Evolutionary conservation across 2,888 invertebrate species (phyloP).

Genomic region (Tortrix viridana): DNA sequence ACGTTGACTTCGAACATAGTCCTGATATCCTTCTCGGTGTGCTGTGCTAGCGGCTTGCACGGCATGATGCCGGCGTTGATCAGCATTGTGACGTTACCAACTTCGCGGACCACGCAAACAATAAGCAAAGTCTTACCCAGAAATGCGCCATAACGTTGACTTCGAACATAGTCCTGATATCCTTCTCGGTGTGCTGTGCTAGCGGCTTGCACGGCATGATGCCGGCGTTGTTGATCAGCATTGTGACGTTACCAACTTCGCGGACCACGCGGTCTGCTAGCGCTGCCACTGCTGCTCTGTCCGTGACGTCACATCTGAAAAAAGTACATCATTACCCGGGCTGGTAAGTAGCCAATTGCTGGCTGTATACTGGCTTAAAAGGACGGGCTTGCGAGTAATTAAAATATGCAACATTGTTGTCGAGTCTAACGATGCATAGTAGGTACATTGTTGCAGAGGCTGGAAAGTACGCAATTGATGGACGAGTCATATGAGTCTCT

Average conservation of each 20-base stretch:
- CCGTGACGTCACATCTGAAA: conserved; percentile 90
- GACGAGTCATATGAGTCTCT: too few relatives aligned
- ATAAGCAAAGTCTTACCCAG: conserved; percentile 85
- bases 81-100: conserved; percentile 90
- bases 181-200: conserved; percentile 85
- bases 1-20: conserved; percentile 90
- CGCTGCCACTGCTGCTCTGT: conserved; percentile 86
- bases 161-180: conserved; percentile 88
- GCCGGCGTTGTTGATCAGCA: conserved; percentile 93
- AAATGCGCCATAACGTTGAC: conserved; percentile 92
- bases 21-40: conserved; percentile 87
- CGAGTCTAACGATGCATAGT: too few relatives aligned
- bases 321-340: too few relatives aligned
- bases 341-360: too few relatives aligned
- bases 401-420: too few relatives aligned
- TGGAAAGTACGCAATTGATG: too few relatives aligned
- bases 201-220: conserved; percentile 92
- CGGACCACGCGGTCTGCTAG: conserved; percentile 85
- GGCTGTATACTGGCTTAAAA: too few relatives aligned
- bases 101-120: conserved; percentile 43
- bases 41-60: conserved; percentile 86
- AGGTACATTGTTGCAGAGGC: too few relatives aligned
- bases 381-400: too few relatives aligned
- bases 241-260: conserved; percentile 90
- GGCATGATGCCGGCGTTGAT: conserved; percentile 96